A percentile compares a stretch with the other conserved stretches of the same genome.
Evolutionary conservation across 2,888 invertebrate species (phyloP).

Genomic region (Drosophila kuntzei): DNA sequence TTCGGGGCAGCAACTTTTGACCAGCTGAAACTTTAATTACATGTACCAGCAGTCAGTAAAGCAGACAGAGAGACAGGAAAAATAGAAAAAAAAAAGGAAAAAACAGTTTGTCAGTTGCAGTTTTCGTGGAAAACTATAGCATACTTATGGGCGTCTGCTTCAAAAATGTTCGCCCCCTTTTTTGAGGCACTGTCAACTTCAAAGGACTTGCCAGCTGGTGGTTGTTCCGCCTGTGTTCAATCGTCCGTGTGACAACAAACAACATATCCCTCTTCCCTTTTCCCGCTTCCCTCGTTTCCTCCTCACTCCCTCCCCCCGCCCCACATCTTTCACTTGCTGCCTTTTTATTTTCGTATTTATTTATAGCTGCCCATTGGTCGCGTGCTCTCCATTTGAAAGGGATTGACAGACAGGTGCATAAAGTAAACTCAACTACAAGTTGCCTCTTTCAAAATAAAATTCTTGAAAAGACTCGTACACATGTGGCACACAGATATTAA

Average conservation of each 20-base stretch:
- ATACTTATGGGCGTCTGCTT: constrained; percentile 17
- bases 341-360: constrained; percentile 38
- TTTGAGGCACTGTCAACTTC: constrained; percentile 32
- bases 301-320: neutral
- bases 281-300: neutral
- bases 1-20: constrained; percentile 29
- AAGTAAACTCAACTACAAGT: neutral
- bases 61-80: neutral
- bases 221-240: constrained; percentile 28
- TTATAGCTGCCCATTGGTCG: constrained; percentile 48
- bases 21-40: constrained; percentile 48
- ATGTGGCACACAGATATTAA: neutral
- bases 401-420: constrained; percentile 16
- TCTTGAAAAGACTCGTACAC: neutral
- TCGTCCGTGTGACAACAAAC: constrained; percentile 37
- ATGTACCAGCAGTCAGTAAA: constrained; percentile 10
- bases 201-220: constrained; percentile 32
- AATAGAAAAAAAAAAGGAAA: constrained; percentile 3
- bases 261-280: neutral
- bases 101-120: constrained; percentile 17
- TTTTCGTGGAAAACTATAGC: constrained; percentile 12
- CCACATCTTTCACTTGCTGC: neutral
- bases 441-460: neutral
- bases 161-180: neutral
- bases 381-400: constrained; percentile 27